Evolutionary conservation across 2,888 invertebrate genomes (phyloP).

Genomic region (Allolobophora icterica): DNA sequence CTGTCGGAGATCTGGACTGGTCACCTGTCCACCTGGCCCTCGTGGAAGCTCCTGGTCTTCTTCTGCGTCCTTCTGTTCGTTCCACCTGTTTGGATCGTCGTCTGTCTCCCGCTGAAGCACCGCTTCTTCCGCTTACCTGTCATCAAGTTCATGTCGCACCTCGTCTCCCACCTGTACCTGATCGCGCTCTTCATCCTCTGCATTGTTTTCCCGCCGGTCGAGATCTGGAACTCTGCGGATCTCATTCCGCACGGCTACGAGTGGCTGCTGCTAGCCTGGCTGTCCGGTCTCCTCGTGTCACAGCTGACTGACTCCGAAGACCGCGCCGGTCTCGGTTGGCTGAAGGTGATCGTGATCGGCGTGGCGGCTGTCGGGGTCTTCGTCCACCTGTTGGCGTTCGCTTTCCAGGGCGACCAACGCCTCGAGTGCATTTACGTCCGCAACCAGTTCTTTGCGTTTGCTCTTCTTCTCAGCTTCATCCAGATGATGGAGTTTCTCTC

Average conservation of each 20-base stretch:
- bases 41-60: slow-evolving; percentile 89
- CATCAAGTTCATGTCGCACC: slow-evolving; percentile 98
- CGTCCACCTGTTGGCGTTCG: slow-evolving; percentile 79
- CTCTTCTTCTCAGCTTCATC: slow-evolving; percentile 93
- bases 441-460: slow-evolving; percentile 94
- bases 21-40: slow-evolving; percentile 87
- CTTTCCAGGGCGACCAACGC: slow-evolving; percentile 70
- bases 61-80: slow-evolving; percentile 80
- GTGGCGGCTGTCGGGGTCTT: slow-evolving; percentile 71
- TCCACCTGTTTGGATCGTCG: slow-evolving; percentile 93
- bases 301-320: slow-evolving; percentile 97
- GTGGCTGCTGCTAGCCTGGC: slow-evolving; percentile 91
- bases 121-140: slow-evolving; percentile 97
- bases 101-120: slow-evolving; percentile 92
- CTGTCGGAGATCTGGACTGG: slow-evolving; percentile 92
- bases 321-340: slow-evolving; percentile 92
- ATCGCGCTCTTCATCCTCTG: slow-evolving; percentile 90
- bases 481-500: slow-evolving; percentile 93
- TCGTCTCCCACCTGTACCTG: slow-evolving; percentile 96
- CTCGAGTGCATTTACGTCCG: slow-evolving; percentile 79
- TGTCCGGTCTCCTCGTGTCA: slow-evolving; percentile 90
- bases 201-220: slow-evolving; percentile 63
- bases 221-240: slow-evolving; percentile 61
- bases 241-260: slow-evolving; percentile 93
- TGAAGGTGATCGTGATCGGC: slow-evolving; percentile 74